These are phyloP conservation scores for Ictalurus furcatus DNA, from an alignment of 2,113 vertebrate genomes.

Conservation along the genomic window DNA sequence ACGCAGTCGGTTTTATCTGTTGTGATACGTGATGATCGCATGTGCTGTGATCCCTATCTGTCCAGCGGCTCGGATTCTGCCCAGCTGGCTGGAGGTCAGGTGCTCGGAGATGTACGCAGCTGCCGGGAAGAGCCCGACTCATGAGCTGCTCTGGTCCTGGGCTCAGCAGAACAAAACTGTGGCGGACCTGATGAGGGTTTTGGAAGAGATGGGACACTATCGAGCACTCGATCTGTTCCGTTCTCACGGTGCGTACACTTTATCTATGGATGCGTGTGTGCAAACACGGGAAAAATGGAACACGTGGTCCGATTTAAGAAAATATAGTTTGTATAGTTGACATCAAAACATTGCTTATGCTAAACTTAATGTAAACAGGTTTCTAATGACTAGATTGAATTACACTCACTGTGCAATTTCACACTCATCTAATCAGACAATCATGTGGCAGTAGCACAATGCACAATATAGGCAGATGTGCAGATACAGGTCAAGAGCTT, in stretches of 20 bases:
- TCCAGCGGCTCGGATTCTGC: constrained; percentile 69
- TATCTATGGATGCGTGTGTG: neutral
- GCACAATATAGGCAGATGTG: too few species aligned
- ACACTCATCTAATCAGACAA: neutral
- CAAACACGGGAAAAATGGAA: too few species aligned
- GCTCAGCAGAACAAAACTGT: constrained; percentile 77
- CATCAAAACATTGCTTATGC: neutral
- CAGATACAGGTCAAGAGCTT: neutral
- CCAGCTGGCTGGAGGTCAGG: constrained; percentile 72
- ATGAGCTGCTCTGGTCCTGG: constrained; percentile 80
- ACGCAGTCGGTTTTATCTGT: too few species aligned
- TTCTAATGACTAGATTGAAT: too few species aligned
- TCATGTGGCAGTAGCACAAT: neutral
- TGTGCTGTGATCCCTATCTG: neutral
- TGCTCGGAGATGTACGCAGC: constrained; percentile 69
- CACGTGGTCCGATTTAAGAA: too few species aligned
- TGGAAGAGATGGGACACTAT: constrained; percentile 75
- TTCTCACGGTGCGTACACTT: constrained; percentile 54
- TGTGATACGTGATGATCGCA: neutral
- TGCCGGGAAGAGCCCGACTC: constrained; percentile 73
- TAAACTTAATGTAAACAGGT: neutral
- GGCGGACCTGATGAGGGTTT: constrained; percentile 70
- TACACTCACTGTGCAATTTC: too few species aligned
- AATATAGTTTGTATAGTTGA: too few species aligned
- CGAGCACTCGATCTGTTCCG: constrained; percentile 72